Base-by-base conservation (phyloP, 2,888 invertebrate species). In the Xestia xanthographa region DNA sequence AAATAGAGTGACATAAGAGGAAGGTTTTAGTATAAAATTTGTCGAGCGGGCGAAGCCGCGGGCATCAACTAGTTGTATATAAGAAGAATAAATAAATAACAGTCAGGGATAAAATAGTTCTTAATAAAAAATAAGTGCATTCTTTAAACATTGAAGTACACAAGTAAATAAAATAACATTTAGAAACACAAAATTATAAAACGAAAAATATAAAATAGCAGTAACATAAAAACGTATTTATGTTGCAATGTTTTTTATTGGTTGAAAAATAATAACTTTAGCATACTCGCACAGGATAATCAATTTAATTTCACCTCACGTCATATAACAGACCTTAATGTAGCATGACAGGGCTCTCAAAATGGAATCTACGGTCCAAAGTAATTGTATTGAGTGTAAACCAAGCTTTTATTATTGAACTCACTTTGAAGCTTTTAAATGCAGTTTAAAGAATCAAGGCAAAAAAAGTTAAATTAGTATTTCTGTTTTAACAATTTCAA, bases 341-440 rank as follows among this genome's bases (percentile, higher is more conserved):
- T 26, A 2, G 38, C 29, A 43, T 9, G 75, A 75, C 29, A 50
- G 26, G 48, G 45, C 26, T 71, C 71, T 58, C n/a, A 71, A 79
- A 53, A 43, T 76, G 9, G 22, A 77, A 45, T 45, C 26, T 56
- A 26, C 34, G 41, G 43, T 14, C 17, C n/a, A 38, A 66, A 78
- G 38, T 41, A 77, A 45, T 45, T 45, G 8, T 12, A 45, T 60
- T 26, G 48, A 50, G 50, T 14, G 22, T 8, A 9, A 43, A 20
- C 29, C 38, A 34, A 6, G 22, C 43, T 48, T 22, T 63, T 53
- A 60, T 60, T 48, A 50, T 60, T 41, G 17, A 17, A 58, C 2
- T 2, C 17, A 26, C 26, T n/a, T 53, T 12, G 12, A 26, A 26
- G 26, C n/a, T n/a, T n/a, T 9, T 50, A 50, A 53, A 53, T 53